Evolutionary conservation across 2,888 invertebrate genomes (phyloP), one percentile per base, ranked within the genome.

Genomic region (Ferrisia virgata): DNA sequence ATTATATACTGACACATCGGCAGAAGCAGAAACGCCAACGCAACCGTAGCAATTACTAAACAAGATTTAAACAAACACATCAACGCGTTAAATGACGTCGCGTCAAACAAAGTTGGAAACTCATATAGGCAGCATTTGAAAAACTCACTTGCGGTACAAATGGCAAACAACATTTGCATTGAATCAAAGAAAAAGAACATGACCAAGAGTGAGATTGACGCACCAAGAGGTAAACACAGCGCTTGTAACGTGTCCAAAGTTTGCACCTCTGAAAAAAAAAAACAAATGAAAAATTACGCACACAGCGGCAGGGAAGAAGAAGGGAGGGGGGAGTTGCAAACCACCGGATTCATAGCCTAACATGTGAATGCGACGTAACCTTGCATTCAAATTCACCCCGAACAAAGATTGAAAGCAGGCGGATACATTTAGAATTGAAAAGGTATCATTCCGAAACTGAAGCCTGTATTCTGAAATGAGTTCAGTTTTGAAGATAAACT

Each of bases 131-230:
- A n/a, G n/a, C n/a, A n/a, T n/a, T 47, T 3, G n/a, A 4, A 4
- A 11, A 85, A 92, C 94, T 93, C 90, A 98, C 98, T 96, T 88
- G 98, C 98, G 88, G 98, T 98, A 89, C 97, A 98, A 87, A 98
- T 96, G 86, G 95, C 97, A 91, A 94, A 97, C 87, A 94, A 93
- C 91, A 96, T 95, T 91, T 98, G 98, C 95, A 98, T 97, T 85
- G 98, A 98, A 90, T 98, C 98, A 89, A 98, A 98, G 91, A 98
- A 98, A 92, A 98, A 97, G 90, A 98, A 98, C 98, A 98, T 98
- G 88, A 98, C 93, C 86, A 98, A 93, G 86, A 98, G 91, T 85
- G 98, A 98, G 87, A 97, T 94, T 86, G 98, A 98, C 87, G 98
- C 98, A 88, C 97, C 97, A 86, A 97, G 91, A 85, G 98, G 98